Evolutionary conservation across 2,797 vertebrate species (phyloP), one percentile per base, ranked within the genome.

Genomic region (Fratercula arctica): DNA sequence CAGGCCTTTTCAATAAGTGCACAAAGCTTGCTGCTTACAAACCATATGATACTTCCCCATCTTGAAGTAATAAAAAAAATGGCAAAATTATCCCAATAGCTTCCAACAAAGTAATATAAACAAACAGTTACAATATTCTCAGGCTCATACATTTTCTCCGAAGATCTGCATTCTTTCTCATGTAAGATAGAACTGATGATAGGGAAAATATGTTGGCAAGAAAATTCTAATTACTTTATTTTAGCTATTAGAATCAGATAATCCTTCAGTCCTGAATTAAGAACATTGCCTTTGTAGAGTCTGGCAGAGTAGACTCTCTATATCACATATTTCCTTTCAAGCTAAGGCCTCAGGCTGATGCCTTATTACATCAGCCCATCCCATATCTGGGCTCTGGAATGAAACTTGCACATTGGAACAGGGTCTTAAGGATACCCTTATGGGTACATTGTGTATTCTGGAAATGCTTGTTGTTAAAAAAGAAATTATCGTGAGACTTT

Each of bases 21-120:
- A 70, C 25, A 87, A 90, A 94, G 2, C n/a, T 85, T 82, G 33
- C 54, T 79, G 25, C 77, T 94, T 57, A 51, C 11, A 70, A 89
- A 80, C 28, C 31, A 6, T 77, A 60, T 50, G 67, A 90, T 69
- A 74, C 23, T 76, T 66, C 3, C 57, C 18, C 86, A 94, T 96
- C 93, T 95, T 96, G 93, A 97, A 96, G 45, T 56, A 97, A 97
- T 96, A 89, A 82, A 85, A 66, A 74, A 85, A 79, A 79, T 39
- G 77, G 67, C 87, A 95, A 97, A 96, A 85, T 79, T 13, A 54
- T 57, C 39, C 51, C 19, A 80, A 68, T 39, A 61, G 33, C 79
- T 93, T 96, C 95, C 95, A 97, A 69, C 29, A 66, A 70, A 92
- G 45, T 93, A 91, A 93, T 87, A 43, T 92, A 94, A 96, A 95